Base-by-base conservation (phyloP, 2,888 invertebrate species). In the Octonoba sinensis region DNA sequence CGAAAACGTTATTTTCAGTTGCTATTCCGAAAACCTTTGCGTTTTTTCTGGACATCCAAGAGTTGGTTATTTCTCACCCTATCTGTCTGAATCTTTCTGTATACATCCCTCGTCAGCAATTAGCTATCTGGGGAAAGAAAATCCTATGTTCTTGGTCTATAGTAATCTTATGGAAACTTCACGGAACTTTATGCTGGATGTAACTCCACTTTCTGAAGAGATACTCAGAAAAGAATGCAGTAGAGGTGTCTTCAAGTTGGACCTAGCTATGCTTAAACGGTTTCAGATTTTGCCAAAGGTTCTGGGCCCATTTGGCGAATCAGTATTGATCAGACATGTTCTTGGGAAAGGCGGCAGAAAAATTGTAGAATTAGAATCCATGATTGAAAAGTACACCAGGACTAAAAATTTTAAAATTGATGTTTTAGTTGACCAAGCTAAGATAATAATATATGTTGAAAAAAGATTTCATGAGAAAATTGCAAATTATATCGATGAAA, bases 91-190 rank as follows among this genome's bases (percentile, higher is more conserved):
- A 49, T 70, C 65, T 1, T 67, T 83, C 24, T 78, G 59, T 44
- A 71, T 83, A 56, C 83, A 83, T 36, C 83, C 83, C 20, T 83
- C 83, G 22, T 83, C 83, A 15, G 54, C 79, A 24, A 13, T 83
- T 22, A 22, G 22, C 16, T 81, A 83, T 49, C 57, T 83, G 3
- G 27, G 69, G 15, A 71, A 54, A 59, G 59, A 67, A 24, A 49
- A 20, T 1, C 83, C 79, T 49, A 44, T 46, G 15, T 83, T 81
- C 64, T 46, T 83, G 18, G 72, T 83, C 0, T 83, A 76, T 57
- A 74, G 49, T 44, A 69, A 66, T 20, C 46, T 75, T 1, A 65
- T 83, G 71, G 70, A 79, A 44, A 83, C 83, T 11, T 67, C 66
- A 49, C 57, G 81, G 16, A 71, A 79, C 46, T 83, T 76, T 24